These are phyloP conservation scores for Sebastes baramenuke DNA, from an alignment of 2,797 vertebrate species.

Conservation along the genomic window DNA sequence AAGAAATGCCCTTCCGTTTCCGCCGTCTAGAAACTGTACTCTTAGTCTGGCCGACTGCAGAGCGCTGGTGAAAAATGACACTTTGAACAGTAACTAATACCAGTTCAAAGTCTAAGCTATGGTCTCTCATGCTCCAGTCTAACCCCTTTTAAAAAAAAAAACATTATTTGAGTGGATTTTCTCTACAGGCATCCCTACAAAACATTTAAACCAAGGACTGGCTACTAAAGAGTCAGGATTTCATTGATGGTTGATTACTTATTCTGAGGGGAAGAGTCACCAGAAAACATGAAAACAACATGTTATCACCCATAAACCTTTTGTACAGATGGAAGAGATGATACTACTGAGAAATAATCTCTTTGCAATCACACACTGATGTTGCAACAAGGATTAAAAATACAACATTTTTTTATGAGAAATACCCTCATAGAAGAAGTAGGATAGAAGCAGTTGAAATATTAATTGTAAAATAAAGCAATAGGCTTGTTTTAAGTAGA, in stretches of 20 bases:
- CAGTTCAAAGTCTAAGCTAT: not conserved
- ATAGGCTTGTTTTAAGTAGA: not conserved
- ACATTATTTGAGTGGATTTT: not conserved
- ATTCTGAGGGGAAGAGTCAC: not conserved
- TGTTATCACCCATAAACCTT: not conserved
- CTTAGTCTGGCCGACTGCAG: constrained; percentile 5
- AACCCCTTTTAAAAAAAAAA: not conserved
- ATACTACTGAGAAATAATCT: not conserved
- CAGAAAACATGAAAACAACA: constrained; percentile 5
- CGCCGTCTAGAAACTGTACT: constrained; percentile 8
- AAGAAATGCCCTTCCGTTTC: constrained; percentile 39
- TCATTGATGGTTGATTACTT: not conserved
- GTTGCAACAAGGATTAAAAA: not conserved
- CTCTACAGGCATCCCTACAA: not conserved
- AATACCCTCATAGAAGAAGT: not conserved
- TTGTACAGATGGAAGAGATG: not conserved
- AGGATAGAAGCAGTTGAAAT: not conserved
- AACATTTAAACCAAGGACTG: not conserved
- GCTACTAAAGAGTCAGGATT: not conserved
- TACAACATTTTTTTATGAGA: not conserved
- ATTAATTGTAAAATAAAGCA: not conserved
- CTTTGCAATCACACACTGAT: not conserved
- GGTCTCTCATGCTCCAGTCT: not conserved
- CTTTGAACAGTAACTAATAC: not conserved
- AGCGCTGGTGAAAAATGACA: constrained; percentile 14